Evolutionary conservation across 1,140 invertebrate species (phyloP), one percentile per base, ranked within the genome.

Genomic region (Elysia chlorotica): DNA sequence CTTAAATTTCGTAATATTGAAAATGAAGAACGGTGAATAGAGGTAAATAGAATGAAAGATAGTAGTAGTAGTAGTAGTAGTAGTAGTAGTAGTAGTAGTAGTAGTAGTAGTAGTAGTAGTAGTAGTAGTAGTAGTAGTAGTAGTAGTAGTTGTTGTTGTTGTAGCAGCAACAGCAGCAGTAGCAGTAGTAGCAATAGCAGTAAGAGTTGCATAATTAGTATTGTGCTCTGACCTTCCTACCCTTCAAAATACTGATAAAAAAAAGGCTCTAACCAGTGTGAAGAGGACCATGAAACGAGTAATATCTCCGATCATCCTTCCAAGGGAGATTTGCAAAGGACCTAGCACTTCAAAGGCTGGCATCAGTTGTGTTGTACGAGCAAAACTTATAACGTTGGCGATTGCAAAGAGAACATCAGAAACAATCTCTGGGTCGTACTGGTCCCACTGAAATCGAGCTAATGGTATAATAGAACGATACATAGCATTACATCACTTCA

Each of bases 341-440:
- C 87, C 87, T 25, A 88, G 79, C 35, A 88, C 84, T 70, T 88
- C 87, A 74, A 87, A 87, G 30, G 87, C 87, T 25, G 87, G 87
- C 83, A 88, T 86, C 66, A 88, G 78, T 80, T 85, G 87, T 56
- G 85, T 87, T 21, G 86, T 87, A 28, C 87, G 75, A 19, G 86
- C 83, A 79, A 88, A 86, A 74, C 84, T 86, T 56, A 88, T 83
- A 36, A 88, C 85, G 76, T 88, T 88, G 54, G 86, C 86, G 21
- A 87, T 83, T 38, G 86, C 86, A 79, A 88, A 88, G 59, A 88
- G 68, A 0, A 86, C 83, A 74, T 88, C 86, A 1, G 86, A 85
- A 54, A 88, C 84, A n/a, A 87, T 88, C 76, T 87, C 86, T 2
- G 86, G 86, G 73, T 88, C 86, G 65, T 87, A 79, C 28, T 83